Base-by-base conservation (phyloP, 2,888 invertebrate species). In the Neuroscelio doddi region DNA sequence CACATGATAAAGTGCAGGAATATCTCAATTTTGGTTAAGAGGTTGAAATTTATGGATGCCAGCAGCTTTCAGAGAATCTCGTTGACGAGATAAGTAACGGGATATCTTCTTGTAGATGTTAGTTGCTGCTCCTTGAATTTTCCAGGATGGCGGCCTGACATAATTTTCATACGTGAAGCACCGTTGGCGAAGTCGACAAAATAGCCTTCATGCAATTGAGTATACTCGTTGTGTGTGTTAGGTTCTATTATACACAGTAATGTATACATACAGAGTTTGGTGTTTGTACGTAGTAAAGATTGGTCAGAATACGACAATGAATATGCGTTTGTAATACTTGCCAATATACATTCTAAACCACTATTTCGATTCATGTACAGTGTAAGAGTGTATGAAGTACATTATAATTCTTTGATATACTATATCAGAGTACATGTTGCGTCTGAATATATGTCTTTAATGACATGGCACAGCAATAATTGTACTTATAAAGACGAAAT, bases 351-450 rank as follows among this genome's bases (percentile, higher is more conserved):
- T 58, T 50, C 55, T 58, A 55, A 50, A 39, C 12, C 59, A 34
- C 17, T 34, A 15, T 21, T 55, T 51, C 68, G 71, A 68, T 65
- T 66, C 67, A 70, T 68, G 51, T 62, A 36, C 46, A 53, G 63
- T 46, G 49, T 45, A 16, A 29, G 39, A 26, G 55, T 44, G 39
- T 29, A 39, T 27, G 29, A 29, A 55, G 41, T 50, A 55, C 50
- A 45, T 53, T 42, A 46, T 51, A 51, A 58, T 34, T 27, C 38
- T 29, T 41, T 47, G 56, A 65, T 56, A 42, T 55, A 50, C 41
- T 34, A 21, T 41, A 39, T 15, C 30, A 24, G 27, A 15, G 39
- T 53, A 45, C 10, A 55, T 10, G 21, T 26, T 34, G 16, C 26
- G 10, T 26, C 15, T 21, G n/a, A 16, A 44, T n/a, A 36, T 34